These are phyloP conservation scores for Ceraclea dissimilis DNA, from an alignment of 2,888 invertebrate genomes.

Conservation along the genomic window DNA sequence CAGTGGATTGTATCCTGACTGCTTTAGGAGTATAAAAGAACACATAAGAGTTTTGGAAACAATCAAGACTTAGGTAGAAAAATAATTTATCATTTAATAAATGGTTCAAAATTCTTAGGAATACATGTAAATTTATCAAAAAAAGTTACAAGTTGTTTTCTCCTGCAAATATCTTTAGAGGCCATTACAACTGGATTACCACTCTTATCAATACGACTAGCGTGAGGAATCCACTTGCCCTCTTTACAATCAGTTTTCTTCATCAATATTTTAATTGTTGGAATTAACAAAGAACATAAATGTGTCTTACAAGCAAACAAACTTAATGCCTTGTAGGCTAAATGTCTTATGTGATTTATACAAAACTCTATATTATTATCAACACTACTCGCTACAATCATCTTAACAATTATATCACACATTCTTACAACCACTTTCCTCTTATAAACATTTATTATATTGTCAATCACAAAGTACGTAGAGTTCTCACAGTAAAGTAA, in stretches of 20 bases:
- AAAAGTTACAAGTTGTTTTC: conserved; percentile 32
- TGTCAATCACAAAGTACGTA: conserved; percentile 35
- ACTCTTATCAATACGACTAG: conserved; percentile 33
- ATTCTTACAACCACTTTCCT: conserved; percentile 41
- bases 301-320: conserved; percentile 38
- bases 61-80: neutral
- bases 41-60: neutral
- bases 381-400: conserved; percentile 31
- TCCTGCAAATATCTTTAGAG: conserved; percentile 35
- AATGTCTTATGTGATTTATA: conserved; percentile 42
- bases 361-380: conserved; percentile 38
- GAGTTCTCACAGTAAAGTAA: conserved; percentile 33
- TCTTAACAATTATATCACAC: conserved; percentile 37
- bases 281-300: conserved; percentile 34
- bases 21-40: no score
- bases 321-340: conserved; percentile 40
- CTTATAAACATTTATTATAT: conserved; percentile 37
- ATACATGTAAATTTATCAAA: conserved; percentile 12
- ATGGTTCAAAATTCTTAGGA: conserved; percentile 22
- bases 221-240: conserved; percentile 42
- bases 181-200: conserved; percentile 32
- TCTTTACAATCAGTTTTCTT: conserved; percentile 40
- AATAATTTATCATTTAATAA: conserved; percentile 10
- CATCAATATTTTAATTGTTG: conserved; percentile 31
- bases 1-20: no score